Conservation (phyloP, 2,888 invertebrate species). For the Drosophila phalerata region DNA sequence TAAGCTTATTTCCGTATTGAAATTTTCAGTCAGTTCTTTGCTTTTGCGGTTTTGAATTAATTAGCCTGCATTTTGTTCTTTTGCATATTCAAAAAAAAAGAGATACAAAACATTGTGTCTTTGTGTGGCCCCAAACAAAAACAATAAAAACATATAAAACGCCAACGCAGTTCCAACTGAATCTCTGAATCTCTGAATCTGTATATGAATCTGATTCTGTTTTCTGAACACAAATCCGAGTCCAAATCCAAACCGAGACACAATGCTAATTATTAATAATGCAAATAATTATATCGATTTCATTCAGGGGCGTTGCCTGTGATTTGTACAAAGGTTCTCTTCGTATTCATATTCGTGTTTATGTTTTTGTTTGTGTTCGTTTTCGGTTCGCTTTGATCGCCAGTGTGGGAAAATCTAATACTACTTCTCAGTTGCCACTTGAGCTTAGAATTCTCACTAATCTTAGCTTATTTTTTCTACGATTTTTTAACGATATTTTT, state of each 20-base stretch:
- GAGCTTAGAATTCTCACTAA: slow-evolving; percentile 60
- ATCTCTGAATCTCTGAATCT: slow-evolving; percentile 19
- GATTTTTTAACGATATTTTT: slow-evolving; percentile 6
- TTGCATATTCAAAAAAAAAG: slow-evolving; percentile 64
- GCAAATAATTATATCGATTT: slow-evolving; percentile 80
- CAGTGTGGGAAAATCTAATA: slow-evolving; percentile 64
- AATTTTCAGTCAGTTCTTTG: slow-evolving; percentile 38
- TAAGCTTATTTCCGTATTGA: slow-evolving; percentile 82
- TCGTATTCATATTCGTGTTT: slow-evolving; percentile 51
- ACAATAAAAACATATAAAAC: slow-evolving; percentile 34
- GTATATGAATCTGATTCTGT: neutral
- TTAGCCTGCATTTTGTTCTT: slow-evolving; percentile 69
- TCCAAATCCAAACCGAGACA: slow-evolving; percentile 57
- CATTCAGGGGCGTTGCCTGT: slow-evolving; percentile 76
- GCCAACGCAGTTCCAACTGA: slow-evolving; percentile 66
- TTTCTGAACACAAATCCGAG: slow-evolving; percentile 23
- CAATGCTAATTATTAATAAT: slow-evolving; percentile 81
- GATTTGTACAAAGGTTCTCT: slow-evolving; percentile 58
- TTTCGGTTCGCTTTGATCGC: slow-evolving; percentile 67
- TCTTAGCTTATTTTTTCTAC: slow-evolving; percentile 30
- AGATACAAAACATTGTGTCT: slow-evolving; percentile 33
- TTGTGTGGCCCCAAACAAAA: slow-evolving; percentile 56
- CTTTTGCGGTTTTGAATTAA: slow-evolving; percentile 80
- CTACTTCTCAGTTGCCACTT: slow-evolving; percentile 73
- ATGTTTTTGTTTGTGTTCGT: slow-evolving; percentile 8